Evolutionary conservation across 2,888 invertebrate species (phyloP).

Genomic region (Exocentrus adspersus): DNA sequence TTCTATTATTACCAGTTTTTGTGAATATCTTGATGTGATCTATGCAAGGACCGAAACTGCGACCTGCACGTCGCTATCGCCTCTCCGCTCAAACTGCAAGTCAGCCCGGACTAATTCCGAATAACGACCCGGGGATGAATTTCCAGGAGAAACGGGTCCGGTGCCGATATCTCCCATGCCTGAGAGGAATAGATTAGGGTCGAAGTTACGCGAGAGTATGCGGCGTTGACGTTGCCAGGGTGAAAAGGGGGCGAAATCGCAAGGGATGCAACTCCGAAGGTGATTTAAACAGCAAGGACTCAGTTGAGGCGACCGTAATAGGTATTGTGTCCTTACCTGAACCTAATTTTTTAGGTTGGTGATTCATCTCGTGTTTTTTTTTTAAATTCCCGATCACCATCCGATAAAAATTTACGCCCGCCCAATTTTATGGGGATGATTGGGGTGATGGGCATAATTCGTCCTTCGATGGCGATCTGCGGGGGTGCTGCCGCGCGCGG

Average conservation of each 20-base stretch:
- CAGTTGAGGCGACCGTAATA: too few species aligned
- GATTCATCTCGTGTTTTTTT: constrained; percentile 12
- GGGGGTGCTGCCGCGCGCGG: constrained; percentile 7
- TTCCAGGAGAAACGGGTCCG: constrained; percentile 20
- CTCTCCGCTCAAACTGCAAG: constrained; percentile 20
- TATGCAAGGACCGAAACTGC: too few species aligned
- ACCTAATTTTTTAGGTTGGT: neutral
- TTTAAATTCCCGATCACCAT: constrained; percentile 4
- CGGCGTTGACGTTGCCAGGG: constrained; percentile 16
- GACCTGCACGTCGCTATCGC: too few species aligned
- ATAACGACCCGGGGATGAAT: constrained; percentile 17
- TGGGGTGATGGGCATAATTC: constrained; percentile 31
- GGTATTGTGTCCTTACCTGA: too few species aligned
- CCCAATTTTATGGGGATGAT: constrained; percentile 30
- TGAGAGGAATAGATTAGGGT: constrained; percentile 33
- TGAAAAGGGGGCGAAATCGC: constrained; percentile 2
- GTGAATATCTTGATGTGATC: too few species aligned
- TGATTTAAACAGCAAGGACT: too few species aligned
- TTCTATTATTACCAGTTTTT: too few species aligned
- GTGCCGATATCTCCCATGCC: constrained; percentile 33
- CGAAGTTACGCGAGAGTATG: constrained; percentile 25
- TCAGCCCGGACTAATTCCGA: constrained; percentile 28
- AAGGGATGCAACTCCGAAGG: neutral
- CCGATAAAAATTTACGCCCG: constrained; percentile 13
- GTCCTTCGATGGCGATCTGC: constrained; percentile 29